These are phyloP conservation scores for Druon quercuslanigerum DNA, from an alignment of 1,140 invertebrate genomes.

Conservation along the genomic window DNA sequence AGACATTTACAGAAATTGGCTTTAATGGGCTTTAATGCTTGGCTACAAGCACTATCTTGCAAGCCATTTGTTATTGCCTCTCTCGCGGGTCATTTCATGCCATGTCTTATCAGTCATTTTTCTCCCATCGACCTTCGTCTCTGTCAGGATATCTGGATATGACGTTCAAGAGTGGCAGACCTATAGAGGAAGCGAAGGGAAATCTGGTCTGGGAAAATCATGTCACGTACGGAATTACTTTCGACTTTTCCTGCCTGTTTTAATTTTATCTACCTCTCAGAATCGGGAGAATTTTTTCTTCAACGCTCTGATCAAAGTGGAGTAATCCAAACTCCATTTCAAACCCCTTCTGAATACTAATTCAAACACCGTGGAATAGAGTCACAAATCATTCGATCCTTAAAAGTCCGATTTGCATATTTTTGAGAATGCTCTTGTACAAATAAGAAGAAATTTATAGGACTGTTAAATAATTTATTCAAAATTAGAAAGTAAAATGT, in stretches of 20 bases:
- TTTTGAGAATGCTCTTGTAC: too few relatives aligned
- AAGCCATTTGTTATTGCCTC: conserved; percentile 12
- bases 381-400: too few relatives aligned
- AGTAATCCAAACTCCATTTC: not conserved
- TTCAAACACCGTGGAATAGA: not conserved
- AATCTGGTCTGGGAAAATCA: conserved; percentile 13
- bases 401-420: too few relatives aligned
- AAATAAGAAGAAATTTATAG: too few relatives aligned
- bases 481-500: too few relatives aligned
- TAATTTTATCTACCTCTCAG: conserved; percentile 11
- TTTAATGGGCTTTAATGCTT: not conserved
- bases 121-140: conserved; percentile 17
- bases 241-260: not conserved
- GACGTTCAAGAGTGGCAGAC: not conserved
- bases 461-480: too few relatives aligned
- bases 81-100: conserved; percentile 19
- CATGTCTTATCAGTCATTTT: conserved; percentile 23
- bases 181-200: not conserved
- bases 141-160: conserved; percentile 25
- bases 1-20: too few relatives aligned
- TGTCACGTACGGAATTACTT: conserved; percentile 15
- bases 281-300: not conserved
- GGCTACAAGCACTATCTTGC: not conserved
- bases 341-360: not conserved
- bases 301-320: not conserved